These are phyloP conservation scores for Quiscalus mexicanus DNA, from an alignment of 2,113 vertebrate genomes.

Conservation along the genomic window DNA sequence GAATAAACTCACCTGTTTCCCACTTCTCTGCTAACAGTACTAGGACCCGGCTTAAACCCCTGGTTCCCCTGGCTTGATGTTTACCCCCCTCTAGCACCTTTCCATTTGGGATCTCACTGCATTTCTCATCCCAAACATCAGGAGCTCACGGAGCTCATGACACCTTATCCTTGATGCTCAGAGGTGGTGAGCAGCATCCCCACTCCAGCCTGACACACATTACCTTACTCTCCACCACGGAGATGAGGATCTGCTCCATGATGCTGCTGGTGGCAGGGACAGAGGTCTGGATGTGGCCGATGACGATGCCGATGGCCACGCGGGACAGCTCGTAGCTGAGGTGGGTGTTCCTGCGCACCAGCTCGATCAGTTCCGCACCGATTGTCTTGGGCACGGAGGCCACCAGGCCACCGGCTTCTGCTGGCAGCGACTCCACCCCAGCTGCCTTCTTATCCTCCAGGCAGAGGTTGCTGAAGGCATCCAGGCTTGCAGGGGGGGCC, in stretches of 20 bases:
- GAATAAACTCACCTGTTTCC: neutral
- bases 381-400: conserved; percentile 82
- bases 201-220: neutral
- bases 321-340: conserved; percentile 95
- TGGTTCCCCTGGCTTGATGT: neutral
- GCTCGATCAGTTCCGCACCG: conserved; percentile 92
- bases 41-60: neutral
- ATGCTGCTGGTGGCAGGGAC: conserved; percentile 81
- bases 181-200: neutral
- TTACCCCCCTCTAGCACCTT: neutral
- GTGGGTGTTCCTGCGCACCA: conserved; percentile 93
- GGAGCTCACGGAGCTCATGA: rapidly evolving
- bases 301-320: conserved; percentile 90
- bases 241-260: conserved; percentile 93
- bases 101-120: neutral
- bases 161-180: rapidly evolving
- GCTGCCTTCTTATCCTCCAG: conserved; percentile 62
- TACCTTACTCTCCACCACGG: conserved; percentile 94
- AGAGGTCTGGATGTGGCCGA: conserved; percentile 90
- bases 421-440: conserved; percentile 63
- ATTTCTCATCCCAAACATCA: neutral
- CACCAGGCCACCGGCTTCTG: conserved; percentile 10
- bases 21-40: neutral
- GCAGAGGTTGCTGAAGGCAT: conserved; percentile 63
- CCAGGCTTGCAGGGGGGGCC: neutral